Conservation (phyloP, 1,140 invertebrate species). For the Araneus ventricosus region DNA sequence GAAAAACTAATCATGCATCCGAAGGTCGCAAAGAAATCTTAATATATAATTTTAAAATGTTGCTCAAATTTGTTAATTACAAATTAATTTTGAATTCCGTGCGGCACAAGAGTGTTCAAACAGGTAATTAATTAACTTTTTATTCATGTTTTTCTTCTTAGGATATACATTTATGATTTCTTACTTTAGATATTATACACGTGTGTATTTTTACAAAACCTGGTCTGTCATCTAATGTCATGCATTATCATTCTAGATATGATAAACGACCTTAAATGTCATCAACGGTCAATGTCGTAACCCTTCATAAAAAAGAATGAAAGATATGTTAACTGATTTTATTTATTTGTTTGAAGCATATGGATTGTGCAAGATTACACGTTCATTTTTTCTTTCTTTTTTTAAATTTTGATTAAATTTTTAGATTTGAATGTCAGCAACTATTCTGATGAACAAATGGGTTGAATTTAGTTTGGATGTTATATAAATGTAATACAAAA, state of each 20-base stretch:
- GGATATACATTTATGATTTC: too few relatives aligned
- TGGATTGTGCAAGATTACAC: too few relatives aligned
- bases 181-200: background rate
- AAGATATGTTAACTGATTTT: too few relatives aligned
- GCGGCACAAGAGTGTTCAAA: slow-evolving; percentile 23
- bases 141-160: background rate
- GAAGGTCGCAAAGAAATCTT: background rate
- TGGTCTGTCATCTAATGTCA: background rate
- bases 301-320: too few relatives aligned
- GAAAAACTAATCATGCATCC: background rate
- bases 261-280: background rate
- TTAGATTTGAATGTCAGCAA: too few relatives aligned
- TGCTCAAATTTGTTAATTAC: slow-evolving; percentile 14
- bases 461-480: too few relatives aligned
- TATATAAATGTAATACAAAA: too few relatives aligned
- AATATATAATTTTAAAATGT: slow-evolving; percentile 26
- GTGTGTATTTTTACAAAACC: background rate
- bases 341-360: too few relatives aligned
- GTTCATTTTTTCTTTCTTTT: too few relatives aligned
- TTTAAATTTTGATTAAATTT: too few relatives aligned
- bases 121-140: slow-evolving; percentile 28
- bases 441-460: too few relatives aligned
- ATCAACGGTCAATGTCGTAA: background rate
- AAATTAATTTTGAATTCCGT: slow-evolving; percentile 31
- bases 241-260: background rate